Base-by-base conservation (phyloP, 1,140 invertebrate species). In the Zophobas atratus region DNA sequence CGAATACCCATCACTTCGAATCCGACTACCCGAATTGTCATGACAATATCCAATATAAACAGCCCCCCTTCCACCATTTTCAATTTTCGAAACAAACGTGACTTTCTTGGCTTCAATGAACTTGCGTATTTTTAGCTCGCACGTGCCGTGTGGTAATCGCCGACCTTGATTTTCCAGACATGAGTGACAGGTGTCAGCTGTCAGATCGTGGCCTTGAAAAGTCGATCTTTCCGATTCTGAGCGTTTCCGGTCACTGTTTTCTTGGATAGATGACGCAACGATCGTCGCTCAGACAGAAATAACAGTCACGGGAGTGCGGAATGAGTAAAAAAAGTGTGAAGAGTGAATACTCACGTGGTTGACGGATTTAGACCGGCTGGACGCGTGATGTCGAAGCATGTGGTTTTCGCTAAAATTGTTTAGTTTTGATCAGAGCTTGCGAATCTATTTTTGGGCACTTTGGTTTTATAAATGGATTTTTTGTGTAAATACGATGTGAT, bases 301-400 rank as follows among this genome's bases (percentile, higher is more conserved):
- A 55, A 33, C 8, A 35, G 53, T 55, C 53, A 55, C 53, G 53
- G 35, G 53, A 55, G 35, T 55, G 53, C 53, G 32, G 20, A 1
- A 55, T 20, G 20, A 20, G 20, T 20, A 20, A 20, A 20, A 55
- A 55, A 55, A 55, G 35, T 55, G 43, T 8, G 3, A 46, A 46
- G 20, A 20, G 20, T 20, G 20, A 55, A 34, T 51, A 6, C 35
- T 55, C 53, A 55, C 53, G 53, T 33, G 53, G 53, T 55, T 8
- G n/a, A 55, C 53, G 32, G 53, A 55, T 55, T 55, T 55, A 55
- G 53, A 32, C 6, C 6, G 3, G 43, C 8, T 20, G 53, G 53
- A 55, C 53, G 53, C 53, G 53, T 55, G 53, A 55, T 55, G 1
- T n/a, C 53, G 53, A 20, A 20, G 20, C 53, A 55, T 55, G 53